These are phyloP conservation scores for Dendroctonus ponderosae DNA, from an alignment of 1,140 invertebrate genomes.

Conservation along the genomic window DNA sequence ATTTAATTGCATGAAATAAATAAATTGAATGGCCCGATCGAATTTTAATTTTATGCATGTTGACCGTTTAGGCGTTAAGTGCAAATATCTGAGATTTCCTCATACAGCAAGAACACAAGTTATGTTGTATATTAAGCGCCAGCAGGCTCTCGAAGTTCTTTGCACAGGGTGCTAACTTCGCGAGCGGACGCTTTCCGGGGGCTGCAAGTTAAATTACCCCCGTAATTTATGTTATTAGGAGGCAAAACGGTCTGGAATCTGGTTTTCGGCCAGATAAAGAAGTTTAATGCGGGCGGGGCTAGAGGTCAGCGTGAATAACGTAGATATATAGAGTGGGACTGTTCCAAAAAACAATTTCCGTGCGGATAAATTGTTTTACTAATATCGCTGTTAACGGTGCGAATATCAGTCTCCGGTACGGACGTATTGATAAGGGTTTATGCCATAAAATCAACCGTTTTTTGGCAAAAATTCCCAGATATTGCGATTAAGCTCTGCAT, in stretches of 20 bases:
- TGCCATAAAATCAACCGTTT: no score
- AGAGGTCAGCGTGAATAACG: conserved; percentile 29
- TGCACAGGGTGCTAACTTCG: conserved; percentile 14
- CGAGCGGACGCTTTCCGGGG: conserved; percentile 4
- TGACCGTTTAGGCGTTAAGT: no score
- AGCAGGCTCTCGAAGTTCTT: conserved; percentile 1
- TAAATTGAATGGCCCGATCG: no score
- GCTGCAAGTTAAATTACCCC: conserved; percentile 32
- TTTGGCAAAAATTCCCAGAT: no score
- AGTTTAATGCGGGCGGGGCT: conserved; percentile 40
- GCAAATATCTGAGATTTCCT: background rate
- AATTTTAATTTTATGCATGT: no score
- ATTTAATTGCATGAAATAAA: no score
- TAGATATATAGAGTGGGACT: conserved; percentile 22
- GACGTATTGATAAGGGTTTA: background rate
- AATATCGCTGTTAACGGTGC: conserved; percentile 1
- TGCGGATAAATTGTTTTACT: conserved; percentile 25
- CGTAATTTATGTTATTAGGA: conserved; percentile 42
- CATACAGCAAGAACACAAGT: no score
- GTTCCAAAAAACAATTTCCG: conserved; percentile 5
- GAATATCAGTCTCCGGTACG: conserved; percentile 3
- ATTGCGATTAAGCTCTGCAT: no score
- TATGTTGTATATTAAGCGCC: no score
- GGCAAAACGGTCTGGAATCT: conserved; percentile 41
- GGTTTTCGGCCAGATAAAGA: conserved; percentile 41